Evolutionary conservation across 2,797 vertebrate species (phyloP).

Genomic region (Aselliscus stoliczkanus): DNA sequence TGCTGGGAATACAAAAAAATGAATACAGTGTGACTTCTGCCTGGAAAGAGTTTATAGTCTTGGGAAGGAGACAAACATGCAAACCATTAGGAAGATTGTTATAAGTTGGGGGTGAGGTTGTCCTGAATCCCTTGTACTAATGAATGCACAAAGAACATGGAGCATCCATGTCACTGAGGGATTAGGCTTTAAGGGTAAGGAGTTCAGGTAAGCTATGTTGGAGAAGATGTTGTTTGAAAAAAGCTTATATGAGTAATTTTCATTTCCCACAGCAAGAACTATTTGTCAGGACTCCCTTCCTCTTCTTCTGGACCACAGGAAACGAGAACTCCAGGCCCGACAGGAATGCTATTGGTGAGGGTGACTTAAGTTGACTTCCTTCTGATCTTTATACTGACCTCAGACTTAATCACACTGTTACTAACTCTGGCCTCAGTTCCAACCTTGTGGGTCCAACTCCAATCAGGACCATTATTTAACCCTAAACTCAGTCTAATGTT

Average conservation of each 20-base stretch:
- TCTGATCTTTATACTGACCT: neutral
- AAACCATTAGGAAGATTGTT: neutral
- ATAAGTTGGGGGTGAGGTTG: neutral
- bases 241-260: neutral
- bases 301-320: conserved; percentile 80
- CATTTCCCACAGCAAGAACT: conserved; percentile 77
- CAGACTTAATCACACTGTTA: neutral
- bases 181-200: neutral
- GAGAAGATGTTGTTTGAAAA: neutral
- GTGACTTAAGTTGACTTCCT: neutral
- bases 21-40: neutral
- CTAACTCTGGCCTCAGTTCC: neutral
- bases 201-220: neutral
- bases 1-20: neutral
- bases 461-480: neutral
- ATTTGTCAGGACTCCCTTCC: conserved; percentile 79
- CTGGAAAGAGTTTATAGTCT: neutral
- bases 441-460: neutral
- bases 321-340: conserved; percentile 75
- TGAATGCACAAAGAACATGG: neutral
- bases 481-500: neutral
- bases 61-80: neutral
- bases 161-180: neutral
- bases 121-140: neutral
- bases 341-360: conserved; percentile 81